These are phyloP conservation scores for Chrysodeixis includens DNA, from an alignment of 2,888 invertebrate species.

Conservation along the genomic window DNA sequence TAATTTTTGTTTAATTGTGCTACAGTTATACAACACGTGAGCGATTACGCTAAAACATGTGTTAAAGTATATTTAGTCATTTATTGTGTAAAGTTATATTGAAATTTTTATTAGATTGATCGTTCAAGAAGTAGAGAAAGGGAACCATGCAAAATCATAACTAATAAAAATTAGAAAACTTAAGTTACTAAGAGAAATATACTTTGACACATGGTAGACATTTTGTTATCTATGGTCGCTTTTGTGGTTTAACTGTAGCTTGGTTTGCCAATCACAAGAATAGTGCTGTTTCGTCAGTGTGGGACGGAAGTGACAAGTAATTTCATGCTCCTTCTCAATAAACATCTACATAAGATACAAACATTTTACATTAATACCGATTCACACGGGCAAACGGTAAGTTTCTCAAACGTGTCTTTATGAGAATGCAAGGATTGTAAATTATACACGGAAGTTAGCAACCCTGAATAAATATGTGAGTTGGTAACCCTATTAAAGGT, in stretches of 20 bases:
- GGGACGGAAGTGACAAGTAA: conserved; percentile 72
- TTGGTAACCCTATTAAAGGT: conserved; percentile 33
- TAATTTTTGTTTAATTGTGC: conserved; percentile 21
- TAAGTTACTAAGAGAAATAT: neutral
- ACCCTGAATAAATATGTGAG: conserved; percentile 28
- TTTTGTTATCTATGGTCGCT: conserved; percentile 2
- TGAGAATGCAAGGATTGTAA: conserved; percentile 85
- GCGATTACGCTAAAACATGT: conserved; percentile 5
- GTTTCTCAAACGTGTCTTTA: conserved; percentile 62
- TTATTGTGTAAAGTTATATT: neutral
- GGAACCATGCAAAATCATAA: conserved; percentile 16
- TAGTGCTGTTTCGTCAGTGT: conserved; percentile 58
- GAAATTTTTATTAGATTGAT: conserved; percentile 14
- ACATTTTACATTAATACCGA: conserved; percentile 78
- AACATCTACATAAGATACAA: conserved; percentile 77
- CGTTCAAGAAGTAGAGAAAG: conserved; percentile 13
- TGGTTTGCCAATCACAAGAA: conserved; percentile 24
- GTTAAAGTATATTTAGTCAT: neutral
- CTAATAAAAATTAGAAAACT: conserved; percentile 11
- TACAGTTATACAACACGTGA: conserved; percentile 41
- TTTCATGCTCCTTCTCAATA: conserved; percentile 82
- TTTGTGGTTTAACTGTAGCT: conserved; percentile 37
- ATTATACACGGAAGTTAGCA: conserved; percentile 51
- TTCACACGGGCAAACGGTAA: conserved; percentile 86
- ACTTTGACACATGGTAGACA: neutral